Conservation (phyloP, 2,888 invertebrate genomes). For the Cerceris rybyensis region DNA sequence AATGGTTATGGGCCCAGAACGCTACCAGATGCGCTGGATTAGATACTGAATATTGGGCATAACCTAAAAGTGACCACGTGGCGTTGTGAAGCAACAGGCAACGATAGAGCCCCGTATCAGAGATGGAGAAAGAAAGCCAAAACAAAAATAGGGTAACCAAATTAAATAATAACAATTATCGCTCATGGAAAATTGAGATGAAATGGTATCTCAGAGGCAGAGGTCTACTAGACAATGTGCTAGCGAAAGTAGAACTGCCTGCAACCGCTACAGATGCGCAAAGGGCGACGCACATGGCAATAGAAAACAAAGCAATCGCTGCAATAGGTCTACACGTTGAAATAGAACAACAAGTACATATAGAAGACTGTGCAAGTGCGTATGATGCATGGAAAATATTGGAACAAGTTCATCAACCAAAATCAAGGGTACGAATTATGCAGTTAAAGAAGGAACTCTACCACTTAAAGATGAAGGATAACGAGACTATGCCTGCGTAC, state of each 20-base stretch:
- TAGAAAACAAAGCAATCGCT: not conserved
- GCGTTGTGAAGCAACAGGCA: too few relatives aligned
- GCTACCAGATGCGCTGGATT: too few relatives aligned
- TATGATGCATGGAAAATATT: not conserved
- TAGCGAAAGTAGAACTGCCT: not conserved
- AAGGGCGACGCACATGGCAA: too few relatives aligned
- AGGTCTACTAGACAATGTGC: not conserved
- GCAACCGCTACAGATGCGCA: not conserved
- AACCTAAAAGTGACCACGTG: too few relatives aligned
- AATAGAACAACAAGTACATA: constrained; percentile 14
- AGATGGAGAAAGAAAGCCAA: too few relatives aligned
- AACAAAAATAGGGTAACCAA: too few relatives aligned
- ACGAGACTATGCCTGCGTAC: constrained; percentile 3
- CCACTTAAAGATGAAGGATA: not conserved
- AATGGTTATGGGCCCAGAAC: too few relatives aligned
- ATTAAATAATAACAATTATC: too few relatives aligned
- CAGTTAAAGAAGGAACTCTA: constrained; percentile 14
- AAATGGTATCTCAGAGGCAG: not conserved
- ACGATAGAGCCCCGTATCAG: too few relatives aligned
- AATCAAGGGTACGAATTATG: constrained; percentile 10
- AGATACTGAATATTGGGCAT: too few relatives aligned
- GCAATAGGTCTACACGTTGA: constrained; percentile 1
- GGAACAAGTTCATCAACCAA: constrained; percentile 15
- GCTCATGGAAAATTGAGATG: not conserved
- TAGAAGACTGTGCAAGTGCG: constrained; percentile 2